Percentiles rank a stretch among this genome's conserved stretches.
These are phyloP conservation scores for Halictus rubicundus DNA, from an alignment of 1,140 invertebrate genomes.

Conservation along the genomic window DNA sequence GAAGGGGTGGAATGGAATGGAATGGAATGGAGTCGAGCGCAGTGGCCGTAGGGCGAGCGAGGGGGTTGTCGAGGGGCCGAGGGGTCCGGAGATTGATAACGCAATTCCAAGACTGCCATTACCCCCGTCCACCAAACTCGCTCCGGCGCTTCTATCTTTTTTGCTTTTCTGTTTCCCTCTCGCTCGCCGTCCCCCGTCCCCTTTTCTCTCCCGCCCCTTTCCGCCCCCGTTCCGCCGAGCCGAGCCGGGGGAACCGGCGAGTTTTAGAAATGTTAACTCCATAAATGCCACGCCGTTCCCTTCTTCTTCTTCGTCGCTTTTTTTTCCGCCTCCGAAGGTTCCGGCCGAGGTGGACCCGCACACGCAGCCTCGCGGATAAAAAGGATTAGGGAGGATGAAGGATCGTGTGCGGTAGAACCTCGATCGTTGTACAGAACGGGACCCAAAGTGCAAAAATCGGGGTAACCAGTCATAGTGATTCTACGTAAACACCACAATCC, in stretches of 20 bases:
- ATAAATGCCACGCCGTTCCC: slow-evolving; percentile 77
- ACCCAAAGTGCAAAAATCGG: no score
- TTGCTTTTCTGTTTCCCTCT: slow-evolving; percentile 66
- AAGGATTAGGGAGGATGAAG: slow-evolving; percentile 50
- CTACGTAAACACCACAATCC: no score
- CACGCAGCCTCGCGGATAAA: slow-evolving; percentile 52
- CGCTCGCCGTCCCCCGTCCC: slow-evolving; percentile 38
- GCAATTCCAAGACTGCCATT: slow-evolving; percentile 82
- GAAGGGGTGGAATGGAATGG: slow-evolving; percentile 69
- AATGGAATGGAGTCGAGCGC: slow-evolving; percentile 76
- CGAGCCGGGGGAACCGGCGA: slow-evolving; percentile 72
- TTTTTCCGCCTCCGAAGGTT: background rate
- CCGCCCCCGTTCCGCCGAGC: slow-evolving; percentile 37
- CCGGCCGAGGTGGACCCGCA: slow-evolving; percentile 32
- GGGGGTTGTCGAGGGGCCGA: slow-evolving; percentile 59
- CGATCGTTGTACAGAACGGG: no score
- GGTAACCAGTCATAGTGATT: no score
- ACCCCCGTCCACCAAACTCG: slow-evolving; percentile 75
- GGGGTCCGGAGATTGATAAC: slow-evolving; percentile 80
- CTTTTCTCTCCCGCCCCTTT: slow-evolving; percentile 43
- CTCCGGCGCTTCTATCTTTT: slow-evolving; percentile 79
- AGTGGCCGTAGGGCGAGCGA: slow-evolving; percentile 68
- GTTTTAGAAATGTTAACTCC: slow-evolving; percentile 81
- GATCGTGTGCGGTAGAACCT: background rate
- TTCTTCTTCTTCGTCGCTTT: slow-evolving; percentile 23